Percentiles rank a stretch among this genome's conserved stretches.
Evolutionary conservation across 2,888 invertebrate species (phyloP).

Genomic region (Cynaeus angustus): DNA sequence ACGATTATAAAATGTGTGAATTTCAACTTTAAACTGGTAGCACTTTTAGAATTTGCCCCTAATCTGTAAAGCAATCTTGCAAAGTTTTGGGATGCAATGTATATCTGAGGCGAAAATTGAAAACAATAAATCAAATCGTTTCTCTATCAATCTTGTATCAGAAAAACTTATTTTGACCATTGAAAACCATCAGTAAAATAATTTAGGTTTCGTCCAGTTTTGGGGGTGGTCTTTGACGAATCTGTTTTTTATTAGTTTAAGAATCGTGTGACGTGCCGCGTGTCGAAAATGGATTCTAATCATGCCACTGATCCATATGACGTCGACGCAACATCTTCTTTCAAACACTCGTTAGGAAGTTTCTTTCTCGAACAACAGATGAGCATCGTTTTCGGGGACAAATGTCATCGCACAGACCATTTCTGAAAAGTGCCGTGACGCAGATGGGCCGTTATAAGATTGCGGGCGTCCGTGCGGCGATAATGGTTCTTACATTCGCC

Average conservation of each 20-base stretch:
- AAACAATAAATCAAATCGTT: too few species aligned
- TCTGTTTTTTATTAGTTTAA: slow-evolving; percentile 20
- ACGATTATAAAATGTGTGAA: too few species aligned
- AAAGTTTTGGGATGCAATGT: too few species aligned
- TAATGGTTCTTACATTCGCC: slow-evolving; percentile 49
- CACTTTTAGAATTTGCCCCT: too few species aligned
- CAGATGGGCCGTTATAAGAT: slow-evolving; percentile 53
- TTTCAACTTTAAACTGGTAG: too few species aligned
- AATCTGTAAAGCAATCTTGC: too few species aligned
- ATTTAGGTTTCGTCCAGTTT: too few species aligned
- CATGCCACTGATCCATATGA: slow-evolving; percentile 45
- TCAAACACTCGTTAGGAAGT: slow-evolving; percentile 57
- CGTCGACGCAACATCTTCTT: slow-evolving; percentile 54
- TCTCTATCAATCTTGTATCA: too few species aligned
- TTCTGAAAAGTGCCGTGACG: slow-evolving; percentile 52
- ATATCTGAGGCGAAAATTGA: too few species aligned
- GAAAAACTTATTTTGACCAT: too few species aligned
- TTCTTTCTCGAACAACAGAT: slow-evolving; percentile 52
- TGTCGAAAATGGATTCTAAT: slow-evolving; percentile 58
- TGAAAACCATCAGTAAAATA: too few species aligned
- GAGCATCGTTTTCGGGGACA: slow-evolving; percentile 52
- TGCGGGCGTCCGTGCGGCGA: slow-evolving; percentile 48
- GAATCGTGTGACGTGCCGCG: slow-evolving; percentile 47
- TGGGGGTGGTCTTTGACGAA: background rate
- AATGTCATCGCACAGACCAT: slow-evolving; percentile 53